Evolutionary conservation across 2,888 invertebrate genomes (phyloP).

Genomic region (Pollenia griseotomentosa): DNA sequence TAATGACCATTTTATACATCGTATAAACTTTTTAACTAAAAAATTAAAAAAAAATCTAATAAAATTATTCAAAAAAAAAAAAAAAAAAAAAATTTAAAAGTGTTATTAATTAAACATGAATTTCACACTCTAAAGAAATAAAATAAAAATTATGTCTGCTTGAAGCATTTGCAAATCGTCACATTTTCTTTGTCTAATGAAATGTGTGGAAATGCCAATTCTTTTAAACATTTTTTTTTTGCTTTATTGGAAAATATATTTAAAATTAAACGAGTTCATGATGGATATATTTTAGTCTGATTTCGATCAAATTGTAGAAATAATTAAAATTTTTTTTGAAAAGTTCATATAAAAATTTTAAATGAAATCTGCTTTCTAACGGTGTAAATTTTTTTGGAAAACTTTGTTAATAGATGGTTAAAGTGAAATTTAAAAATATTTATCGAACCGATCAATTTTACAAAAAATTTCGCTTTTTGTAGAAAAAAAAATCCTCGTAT

Average conservation of each 20-base stretch:
- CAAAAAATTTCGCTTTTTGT: too few species aligned
- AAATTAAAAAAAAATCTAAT: background rate
- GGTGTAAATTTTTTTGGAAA: too few species aligned
- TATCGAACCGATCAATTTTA: too few species aligned
- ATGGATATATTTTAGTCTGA: background rate
- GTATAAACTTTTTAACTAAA: background rate
- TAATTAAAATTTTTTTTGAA: too few species aligned
- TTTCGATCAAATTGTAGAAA: too few species aligned
- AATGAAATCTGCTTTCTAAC: too few species aligned
- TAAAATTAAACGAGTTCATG: background rate
- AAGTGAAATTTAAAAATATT: too few species aligned
- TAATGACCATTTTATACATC: conserved; percentile 34
- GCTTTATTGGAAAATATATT: conserved; percentile 4
- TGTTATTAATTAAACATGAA: conserved; percentile 23
- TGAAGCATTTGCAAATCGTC: conserved; percentile 59
- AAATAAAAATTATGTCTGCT: background rate
- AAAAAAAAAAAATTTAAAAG: background rate
- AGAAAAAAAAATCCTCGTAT: too few species aligned
- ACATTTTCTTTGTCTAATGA: conserved; percentile 26
- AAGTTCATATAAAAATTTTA: too few species aligned
- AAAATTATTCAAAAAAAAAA: background rate
- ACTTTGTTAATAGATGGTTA: too few species aligned
- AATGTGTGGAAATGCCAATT: conserved; percentile 1
- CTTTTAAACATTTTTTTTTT: conserved; percentile 21
- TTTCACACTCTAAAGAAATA: conserved; percentile 14